phyloP scores from a whole-genome alignment of 92 coral and sea anemone species.

The Epizoanthus illoricatus region DNA sequence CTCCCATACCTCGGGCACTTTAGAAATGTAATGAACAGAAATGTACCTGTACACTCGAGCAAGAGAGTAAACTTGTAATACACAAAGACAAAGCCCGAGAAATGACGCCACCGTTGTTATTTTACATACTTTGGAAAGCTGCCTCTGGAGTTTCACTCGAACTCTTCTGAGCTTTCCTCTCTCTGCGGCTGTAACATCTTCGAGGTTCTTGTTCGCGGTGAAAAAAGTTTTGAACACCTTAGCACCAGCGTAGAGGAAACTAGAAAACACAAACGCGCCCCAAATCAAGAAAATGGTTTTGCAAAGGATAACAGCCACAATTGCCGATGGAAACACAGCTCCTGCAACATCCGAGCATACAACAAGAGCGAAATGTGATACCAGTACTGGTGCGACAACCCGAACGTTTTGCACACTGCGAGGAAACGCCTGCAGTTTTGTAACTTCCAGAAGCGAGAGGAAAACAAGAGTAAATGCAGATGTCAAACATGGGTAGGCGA shows the following conservation, averaged over 20 bases:
- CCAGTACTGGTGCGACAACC: constrained; percentile 5
- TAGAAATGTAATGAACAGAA: constrained; percentile 5
- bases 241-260: constrained; percentile 30
- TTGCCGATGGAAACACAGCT: constrained; percentile 1
- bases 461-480: constrained; percentile 35
- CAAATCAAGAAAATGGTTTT: constrained; percentile 9
- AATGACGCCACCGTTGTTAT: constrained; percentile 13
- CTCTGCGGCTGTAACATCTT: constrained; percentile 10
- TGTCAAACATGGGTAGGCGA: constrained; percentile 23
- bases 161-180: constrained; percentile 11
- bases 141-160: neutral
- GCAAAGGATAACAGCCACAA: constrained; percentile 8
- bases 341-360: constrained; percentile 8
- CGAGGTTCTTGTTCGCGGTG: neutral
- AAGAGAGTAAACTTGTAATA: constrained; percentile 23
- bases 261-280: constrained; percentile 17
- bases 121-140: constrained; percentile 14
- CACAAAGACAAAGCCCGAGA: constrained; percentile 19
- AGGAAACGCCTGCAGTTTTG: constrained; percentile 28
- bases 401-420: constrained; percentile 26
- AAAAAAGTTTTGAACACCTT: constrained; percentile 20
- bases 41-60: constrained; percentile 9
- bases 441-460: constrained; percentile 27
- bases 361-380: constrained; percentile 10
- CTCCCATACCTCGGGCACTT: constrained; percentile 22